Percentiles rank a stretch among this genome's conserved stretches.
phyloP scores from a whole-genome alignment of 1,140 invertebrate genomes.

The Drosophila asahinai region DNA sequence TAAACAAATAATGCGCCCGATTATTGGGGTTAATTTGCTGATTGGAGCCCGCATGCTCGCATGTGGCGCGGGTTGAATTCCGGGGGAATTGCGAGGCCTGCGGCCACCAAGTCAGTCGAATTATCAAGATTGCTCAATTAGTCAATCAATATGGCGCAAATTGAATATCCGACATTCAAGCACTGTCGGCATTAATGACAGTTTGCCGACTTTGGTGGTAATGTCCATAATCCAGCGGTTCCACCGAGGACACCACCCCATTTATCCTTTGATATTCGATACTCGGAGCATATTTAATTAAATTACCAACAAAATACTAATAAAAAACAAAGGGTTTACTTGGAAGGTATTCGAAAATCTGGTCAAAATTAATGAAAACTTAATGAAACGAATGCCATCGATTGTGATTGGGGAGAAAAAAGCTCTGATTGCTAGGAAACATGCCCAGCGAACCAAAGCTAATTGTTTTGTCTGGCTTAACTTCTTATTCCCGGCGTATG shows the following conservation, averaged over 20 bases:
- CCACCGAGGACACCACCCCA: not conserved
- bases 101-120: slow-evolving; percentile 22
- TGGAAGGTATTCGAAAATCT: not conserved
- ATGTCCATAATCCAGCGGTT: slow-evolving; percentile 25
- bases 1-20: slow-evolving; percentile 68
- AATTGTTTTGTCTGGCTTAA: slow-evolving; percentile 47
- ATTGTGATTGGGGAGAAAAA: slow-evolving; percentile 17
- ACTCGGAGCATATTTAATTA: not conserved
- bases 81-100: slow-evolving; percentile 6
- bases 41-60: slow-evolving; percentile 39
- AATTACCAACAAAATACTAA: not conserved
- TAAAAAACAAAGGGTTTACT: too few relatives aligned
- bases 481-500: slow-evolving; percentile 22
- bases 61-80: slow-evolving; percentile 32
- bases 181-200: slow-evolving; percentile 43
- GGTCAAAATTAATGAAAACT: not conserved
- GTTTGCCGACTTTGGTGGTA: slow-evolving; percentile 50
- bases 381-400: slow-evolving; percentile 20
- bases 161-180: slow-evolving; percentile 38
- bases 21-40: slow-evolving; percentile 76
- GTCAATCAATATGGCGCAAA: slow-evolving; percentile 57
- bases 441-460: slow-evolving; percentile 36
- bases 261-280: slow-evolving; percentile 1
- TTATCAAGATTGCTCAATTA: slow-evolving; percentile 65
- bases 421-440: slow-evolving; percentile 23